Evolutionary conservation across 2,888 invertebrate species (phyloP), one percentile per base, ranked within the genome.

Genomic region (Drosophila basisetae): DNA sequence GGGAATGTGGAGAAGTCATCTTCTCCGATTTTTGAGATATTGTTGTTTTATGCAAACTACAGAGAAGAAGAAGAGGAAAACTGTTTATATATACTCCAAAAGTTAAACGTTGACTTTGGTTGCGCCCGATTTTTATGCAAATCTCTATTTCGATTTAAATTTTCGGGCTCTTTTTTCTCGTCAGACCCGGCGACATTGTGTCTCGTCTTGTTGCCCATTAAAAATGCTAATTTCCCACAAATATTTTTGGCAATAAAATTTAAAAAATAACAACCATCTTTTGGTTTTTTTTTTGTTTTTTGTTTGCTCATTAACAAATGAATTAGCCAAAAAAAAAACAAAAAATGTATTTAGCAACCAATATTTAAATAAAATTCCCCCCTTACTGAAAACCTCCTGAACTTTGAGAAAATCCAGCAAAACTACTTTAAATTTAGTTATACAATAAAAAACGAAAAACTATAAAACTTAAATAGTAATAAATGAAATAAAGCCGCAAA

Each of bases 121-220:
- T 68, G 65, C 60, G 71, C 61, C 65, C 73, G 76, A 81, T 80
- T 80, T 79, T 77, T 82, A 82, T 83, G 83, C 76, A 80, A 84
- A 84, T 81, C 37, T 69, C 58, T 49, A 60, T 74, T 73, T 68
- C 59, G 54, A 68, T 73, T 63, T 18, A 58, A 71, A 41, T 65
- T 60, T 31, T 56, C n/a, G 22, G 16, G 16, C 54, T 11, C 72
- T 71, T 61, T 63, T 68, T 16, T 28, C 9, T 28, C 7, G 13
- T 37, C 41, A 5, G 61, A 47, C 55, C 70, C 79, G 87, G 87
- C 87, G 87, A 89, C 87, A 88, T 79, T 89, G 73, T 89, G 87
- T 88, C 87, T 88, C 87, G 87, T 71, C 82, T 71, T 74, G 75
- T 86, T 82, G 80, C 73, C 76, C 75, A 90, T 90, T 85, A 86